Evolutionary conservation across 2,888 invertebrate genomes (phyloP).

Genomic region (Patella caerulea): DNA sequence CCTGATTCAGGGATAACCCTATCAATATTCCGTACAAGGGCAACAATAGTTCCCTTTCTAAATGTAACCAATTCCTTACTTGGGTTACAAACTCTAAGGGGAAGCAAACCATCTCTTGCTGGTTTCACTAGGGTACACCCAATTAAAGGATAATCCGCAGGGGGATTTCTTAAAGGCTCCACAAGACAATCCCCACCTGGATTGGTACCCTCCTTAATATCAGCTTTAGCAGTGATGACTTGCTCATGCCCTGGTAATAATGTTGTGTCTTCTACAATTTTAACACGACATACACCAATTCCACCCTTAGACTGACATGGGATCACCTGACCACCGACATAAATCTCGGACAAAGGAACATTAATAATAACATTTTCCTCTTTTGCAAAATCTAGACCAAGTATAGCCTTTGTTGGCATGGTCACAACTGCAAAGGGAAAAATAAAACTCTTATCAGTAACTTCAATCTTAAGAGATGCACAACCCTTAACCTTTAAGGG

Average conservation of each 20-base stretch:
- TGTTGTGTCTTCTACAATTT: neutral
- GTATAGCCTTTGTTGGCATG: neutral
- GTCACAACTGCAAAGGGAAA: neutral
- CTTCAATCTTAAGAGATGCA: neutral
- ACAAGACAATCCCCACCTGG: neutral
- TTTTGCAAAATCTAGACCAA: neutral
- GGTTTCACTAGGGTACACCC: neutral
- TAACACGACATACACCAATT: conserved; percentile 5
- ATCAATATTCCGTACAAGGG: neutral
- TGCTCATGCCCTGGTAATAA: neutral
- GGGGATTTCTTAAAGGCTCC: neutral
- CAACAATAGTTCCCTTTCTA: neutral
- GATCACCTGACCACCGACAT: neutral
- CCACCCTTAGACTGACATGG: neutral
- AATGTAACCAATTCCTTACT: neutral
- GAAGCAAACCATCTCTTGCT: neutral
- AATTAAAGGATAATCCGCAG: neutral
- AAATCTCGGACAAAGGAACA: neutral
- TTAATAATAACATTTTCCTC: neutral
- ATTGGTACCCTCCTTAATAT: neutral
- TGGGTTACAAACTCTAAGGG: neutral
- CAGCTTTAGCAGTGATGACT: neutral
- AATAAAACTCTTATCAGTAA: neutral
- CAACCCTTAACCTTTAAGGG: neutral
- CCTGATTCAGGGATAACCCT: no score